Conservation (phyloP, 1,140 invertebrate genomes). For the Lethrus apterus region DNA sequence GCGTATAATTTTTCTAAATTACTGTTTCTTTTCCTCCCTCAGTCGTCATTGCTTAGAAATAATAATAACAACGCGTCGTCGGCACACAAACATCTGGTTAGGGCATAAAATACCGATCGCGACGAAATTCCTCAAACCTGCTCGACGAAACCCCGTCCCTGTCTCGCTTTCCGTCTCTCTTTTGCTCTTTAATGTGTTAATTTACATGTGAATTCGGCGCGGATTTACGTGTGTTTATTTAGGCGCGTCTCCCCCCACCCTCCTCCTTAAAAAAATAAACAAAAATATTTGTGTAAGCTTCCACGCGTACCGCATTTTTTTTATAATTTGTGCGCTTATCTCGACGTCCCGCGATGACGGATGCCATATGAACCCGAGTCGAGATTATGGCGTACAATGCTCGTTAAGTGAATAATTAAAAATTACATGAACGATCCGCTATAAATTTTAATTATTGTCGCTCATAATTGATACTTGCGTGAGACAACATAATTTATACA, state of each 20-base stretch:
- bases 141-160: constrained; percentile 17
- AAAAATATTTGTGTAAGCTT: too few relatives aligned
- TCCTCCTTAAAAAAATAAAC: neutral
- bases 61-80: constrained; percentile 24
- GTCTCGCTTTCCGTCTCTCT: neutral
- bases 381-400: too few relatives aligned
- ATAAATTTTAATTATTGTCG: too few relatives aligned
- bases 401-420: too few relatives aligned
- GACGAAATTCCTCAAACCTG: constrained; percentile 19
- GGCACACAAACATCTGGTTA: constrained; percentile 27
- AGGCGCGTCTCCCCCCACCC: neutral
- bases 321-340: too few relatives aligned
- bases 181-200: constrained; percentile 24
- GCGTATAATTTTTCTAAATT: constrained; percentile 27
- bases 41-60: constrained; percentile 1
- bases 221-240: neutral
- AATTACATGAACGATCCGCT: too few relatives aligned
- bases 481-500: too few relatives aligned
- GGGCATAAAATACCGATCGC: constrained; percentile 22
- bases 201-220: constrained; percentile 20
- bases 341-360: too few relatives aligned
- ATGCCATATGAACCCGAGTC: too few relatives aligned
- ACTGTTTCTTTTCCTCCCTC: constrained; percentile 16
- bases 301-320: too few relatives aligned
- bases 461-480: too few relatives aligned